Evolutionary conservation across 2,888 invertebrate genomes (phyloP).

Genomic region (Argyresthia albistria): DNA sequence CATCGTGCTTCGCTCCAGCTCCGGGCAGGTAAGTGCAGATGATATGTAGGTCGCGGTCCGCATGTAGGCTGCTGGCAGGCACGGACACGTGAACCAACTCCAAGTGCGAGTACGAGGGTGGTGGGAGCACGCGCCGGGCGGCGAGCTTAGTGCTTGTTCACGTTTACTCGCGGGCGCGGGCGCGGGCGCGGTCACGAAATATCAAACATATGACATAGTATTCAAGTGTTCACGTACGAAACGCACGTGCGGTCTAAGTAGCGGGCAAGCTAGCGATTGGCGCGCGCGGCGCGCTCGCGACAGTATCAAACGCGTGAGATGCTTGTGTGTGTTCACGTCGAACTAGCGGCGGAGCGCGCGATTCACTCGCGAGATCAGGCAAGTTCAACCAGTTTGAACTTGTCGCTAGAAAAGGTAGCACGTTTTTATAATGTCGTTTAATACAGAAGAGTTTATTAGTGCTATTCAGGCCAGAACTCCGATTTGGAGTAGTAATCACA

Average conservation of each 20-base stretch:
- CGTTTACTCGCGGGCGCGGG: constrained; percentile 12
- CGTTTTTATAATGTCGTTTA: too few relatives aligned
- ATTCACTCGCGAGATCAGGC: constrained; percentile 14
- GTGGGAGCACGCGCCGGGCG: too few relatives aligned
- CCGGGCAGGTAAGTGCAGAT: too few relatives aligned
- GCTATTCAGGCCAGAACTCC: constrained; percentile 8
- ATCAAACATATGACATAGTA: constrained; percentile 15
- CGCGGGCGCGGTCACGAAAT: constrained; percentile 13
- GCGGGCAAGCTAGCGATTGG: constrained; percentile 15
- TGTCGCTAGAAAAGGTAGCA: constrained; percentile 4
- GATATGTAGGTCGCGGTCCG: too few relatives aligned
- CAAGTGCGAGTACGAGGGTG: too few relatives aligned
- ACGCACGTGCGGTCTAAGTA: constrained; percentile 14
- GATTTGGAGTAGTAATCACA: constrained; percentile 12
- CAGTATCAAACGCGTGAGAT: constrained; percentile 7
- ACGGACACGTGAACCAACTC: too few relatives aligned
- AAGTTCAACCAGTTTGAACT: constrained; percentile 16
- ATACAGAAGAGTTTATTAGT: neutral
- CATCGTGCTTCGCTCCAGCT: too few relatives aligned
- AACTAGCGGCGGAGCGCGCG: constrained; percentile 17
- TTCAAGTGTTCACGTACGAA: constrained; percentile 13
- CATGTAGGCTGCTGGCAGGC: too few relatives aligned
- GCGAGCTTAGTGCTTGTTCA: constrained; percentile 7
- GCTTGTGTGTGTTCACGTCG: constrained; percentile 18
- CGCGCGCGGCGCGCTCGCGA: constrained; percentile 12